phyloP scores from a whole-genome alignment of 2,888 invertebrate species.

The Sisyra terminalis region DNA sequence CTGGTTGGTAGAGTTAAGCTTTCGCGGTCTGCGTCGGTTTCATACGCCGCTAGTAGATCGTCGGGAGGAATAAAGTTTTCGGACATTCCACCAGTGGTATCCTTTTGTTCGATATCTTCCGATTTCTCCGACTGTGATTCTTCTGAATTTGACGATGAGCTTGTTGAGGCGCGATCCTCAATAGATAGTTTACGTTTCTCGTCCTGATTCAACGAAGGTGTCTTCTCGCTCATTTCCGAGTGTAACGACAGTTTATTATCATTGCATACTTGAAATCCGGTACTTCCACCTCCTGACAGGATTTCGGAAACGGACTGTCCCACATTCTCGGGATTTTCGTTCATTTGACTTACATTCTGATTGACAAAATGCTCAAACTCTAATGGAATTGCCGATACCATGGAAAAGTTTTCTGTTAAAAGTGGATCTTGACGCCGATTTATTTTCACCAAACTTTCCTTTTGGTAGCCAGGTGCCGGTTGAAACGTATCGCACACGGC shows the following conservation, averaged over 20 bases:
- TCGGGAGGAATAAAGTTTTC: not conserved
- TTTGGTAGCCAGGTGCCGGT: not conserved
- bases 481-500: not conserved
- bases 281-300: not conserved
- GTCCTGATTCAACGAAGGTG: too few relatives aligned
- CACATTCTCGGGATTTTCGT: not conserved
- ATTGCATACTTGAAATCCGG: slow-evolving; percentile 11
- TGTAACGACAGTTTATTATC: slow-evolving; percentile 3
- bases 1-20: too few relatives aligned
- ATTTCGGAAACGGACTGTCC: not conserved
- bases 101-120: not conserved
- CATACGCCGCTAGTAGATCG: too few relatives aligned
- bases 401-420: not conserved
- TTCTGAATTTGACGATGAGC: too few relatives aligned
- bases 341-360: not conserved
- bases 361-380: not conserved
- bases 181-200: too few relatives aligned
- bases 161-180: too few relatives aligned
- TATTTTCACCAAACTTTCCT: not conserved
- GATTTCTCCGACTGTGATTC: too few relatives aligned
- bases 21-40: too few relatives aligned
- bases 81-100: not conserved
- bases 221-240: not conserved
- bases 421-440: not conserved
- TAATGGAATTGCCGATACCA: not conserved